These are phyloP conservation scores for Mactromeris polynyma DNA, from an alignment of 2,888 invertebrate genomes.

Conservation along the genomic window DNA sequence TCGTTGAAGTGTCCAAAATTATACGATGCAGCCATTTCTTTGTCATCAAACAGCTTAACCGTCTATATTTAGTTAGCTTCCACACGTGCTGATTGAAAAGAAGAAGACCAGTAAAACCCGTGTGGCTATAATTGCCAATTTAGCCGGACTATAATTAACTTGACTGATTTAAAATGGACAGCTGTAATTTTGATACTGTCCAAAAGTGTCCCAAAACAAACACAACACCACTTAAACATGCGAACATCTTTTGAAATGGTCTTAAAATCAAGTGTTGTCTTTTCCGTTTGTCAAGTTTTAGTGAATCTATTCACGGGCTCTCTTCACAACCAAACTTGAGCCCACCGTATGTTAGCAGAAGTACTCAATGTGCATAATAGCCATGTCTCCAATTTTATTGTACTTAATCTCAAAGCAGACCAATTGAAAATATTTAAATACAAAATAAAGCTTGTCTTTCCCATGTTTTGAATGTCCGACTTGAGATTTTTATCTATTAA, in stretches of 20 bases:
- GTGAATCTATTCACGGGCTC: neutral
- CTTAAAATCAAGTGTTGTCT: conserved; percentile 5
- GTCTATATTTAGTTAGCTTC: conserved; percentile 21
- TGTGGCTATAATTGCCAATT: conserved; percentile 31
- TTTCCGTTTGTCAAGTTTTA: neutral
- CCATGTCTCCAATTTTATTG: conserved; percentile 28
- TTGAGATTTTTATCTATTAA: conserved; percentile 38
- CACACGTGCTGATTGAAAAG: conserved; percentile 22
- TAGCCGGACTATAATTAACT: conserved; percentile 47
- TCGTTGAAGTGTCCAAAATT: neutral
- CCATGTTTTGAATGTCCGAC: conserved; percentile 42
- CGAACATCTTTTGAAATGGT: conserved; percentile 20
- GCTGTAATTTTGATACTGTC: conserved; percentile 35
- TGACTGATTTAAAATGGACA: conserved; percentile 37
- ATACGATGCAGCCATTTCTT: conserved; percentile 20
- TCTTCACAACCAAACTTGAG: neutral
- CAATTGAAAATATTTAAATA: conserved; percentile 37
- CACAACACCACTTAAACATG: conserved; percentile 31
- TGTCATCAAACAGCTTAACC: conserved; percentile 22
- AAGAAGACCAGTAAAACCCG: conserved; percentile 7
- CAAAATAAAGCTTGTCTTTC: conserved; percentile 24
- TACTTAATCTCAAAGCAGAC: conserved; percentile 31
- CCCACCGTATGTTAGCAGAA: neutral
- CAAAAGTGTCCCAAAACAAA: conserved; percentile 22
- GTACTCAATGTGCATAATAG: neutral